Conservation (phyloP, 2,888 invertebrate genomes). For the Rhamphomyia laevipes region DNA sequence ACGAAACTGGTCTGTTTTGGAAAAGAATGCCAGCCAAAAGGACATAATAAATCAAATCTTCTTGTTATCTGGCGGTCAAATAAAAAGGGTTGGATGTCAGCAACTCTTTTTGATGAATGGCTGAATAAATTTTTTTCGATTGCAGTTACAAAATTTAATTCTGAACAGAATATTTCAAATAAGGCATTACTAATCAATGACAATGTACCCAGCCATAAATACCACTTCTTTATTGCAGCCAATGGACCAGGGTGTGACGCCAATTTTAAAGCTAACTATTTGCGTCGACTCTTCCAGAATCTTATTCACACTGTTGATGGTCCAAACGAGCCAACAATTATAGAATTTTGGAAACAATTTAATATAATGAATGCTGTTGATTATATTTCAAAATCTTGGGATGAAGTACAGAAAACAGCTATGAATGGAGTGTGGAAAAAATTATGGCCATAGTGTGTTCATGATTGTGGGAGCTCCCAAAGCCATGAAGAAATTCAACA, state of each 20-base stretch:
- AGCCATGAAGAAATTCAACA: too few species aligned
- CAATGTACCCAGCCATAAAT: background rate
- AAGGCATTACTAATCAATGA: background rate
- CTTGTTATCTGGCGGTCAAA: background rate
- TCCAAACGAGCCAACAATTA: background rate
- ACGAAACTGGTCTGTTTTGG: too few species aligned
- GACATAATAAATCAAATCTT: background rate
- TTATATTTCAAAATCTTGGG: background rate
- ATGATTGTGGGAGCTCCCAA: background rate
- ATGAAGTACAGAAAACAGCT: background rate
- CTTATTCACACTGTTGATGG: constrained; percentile 1
- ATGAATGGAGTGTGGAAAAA: background rate
- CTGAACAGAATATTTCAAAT: background rate
- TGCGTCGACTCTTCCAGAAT: background rate
- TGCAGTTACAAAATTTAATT: background rate
- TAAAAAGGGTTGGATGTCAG: background rate
- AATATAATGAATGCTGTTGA: background rate
- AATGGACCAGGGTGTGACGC: background rate
- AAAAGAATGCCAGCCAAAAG: too few species aligned
- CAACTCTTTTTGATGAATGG: background rate
- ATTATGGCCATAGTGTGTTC: background rate
- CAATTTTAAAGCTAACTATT: background rate
- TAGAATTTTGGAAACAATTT: background rate
- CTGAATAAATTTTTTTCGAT: background rate
- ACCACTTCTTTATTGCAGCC: background rate